Evolutionary conservation across 1,140 invertebrate genomes (phyloP), one percentile per base, ranked within the genome.

Genomic region (Himalopsyche phryganea): DNA sequence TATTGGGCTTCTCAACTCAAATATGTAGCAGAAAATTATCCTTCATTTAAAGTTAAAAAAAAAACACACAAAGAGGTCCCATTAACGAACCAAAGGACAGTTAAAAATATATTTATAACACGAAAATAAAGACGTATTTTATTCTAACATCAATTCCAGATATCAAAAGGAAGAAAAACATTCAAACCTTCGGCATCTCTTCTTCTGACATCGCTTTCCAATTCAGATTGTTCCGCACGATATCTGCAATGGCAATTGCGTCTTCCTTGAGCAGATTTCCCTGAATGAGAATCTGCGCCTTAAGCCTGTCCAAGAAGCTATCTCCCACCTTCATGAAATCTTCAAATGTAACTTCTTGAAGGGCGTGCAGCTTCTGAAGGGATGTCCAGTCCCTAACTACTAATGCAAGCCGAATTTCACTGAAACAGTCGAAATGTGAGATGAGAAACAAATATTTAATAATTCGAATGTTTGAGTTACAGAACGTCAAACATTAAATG

Each of bases 31-130:
- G n/a, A n/a, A n/a, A n/a, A n/a, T n/a, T n/a, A n/a, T n/a, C n/a
- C n/a, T n/a, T n/a, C n/a, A n/a, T n/a, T n/a, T n/a, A n/a, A n/a
- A n/a, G n/a, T n/a, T n/a, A n/a, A n/a, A n/a, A n/a, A n/a, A n/a
- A n/a, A n/a, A n/a, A n/a, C n/a, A n/a, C n/a, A n/a, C n/a, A n/a
- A n/a, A n/a, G n/a, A n/a, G n/a, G 9, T 42, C 73, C 88, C 86
- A 72, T 85, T 83, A 46, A 96, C 69, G 6, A 96, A 70, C 71
- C 95, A 90, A 0, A 94, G 74, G 0, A 91, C 10, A 81, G 66
- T 69, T 79, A 42, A 50, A 36, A 61, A 40, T 5, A 66, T 51
- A 1, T n/a, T 76, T 19, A 0, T n/a, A n/a, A n/a, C n/a, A n/a
- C n/a, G n/a, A n/a, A n/a, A n/a, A n/a, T n/a, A n/a, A n/a, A n/a